Percentiles rank a stretch among this genome's conserved stretches.
Evolutionary conservation across 2,113 vertebrate species (phyloP).

Genomic region (Neopipo cinnamomea): DNA sequence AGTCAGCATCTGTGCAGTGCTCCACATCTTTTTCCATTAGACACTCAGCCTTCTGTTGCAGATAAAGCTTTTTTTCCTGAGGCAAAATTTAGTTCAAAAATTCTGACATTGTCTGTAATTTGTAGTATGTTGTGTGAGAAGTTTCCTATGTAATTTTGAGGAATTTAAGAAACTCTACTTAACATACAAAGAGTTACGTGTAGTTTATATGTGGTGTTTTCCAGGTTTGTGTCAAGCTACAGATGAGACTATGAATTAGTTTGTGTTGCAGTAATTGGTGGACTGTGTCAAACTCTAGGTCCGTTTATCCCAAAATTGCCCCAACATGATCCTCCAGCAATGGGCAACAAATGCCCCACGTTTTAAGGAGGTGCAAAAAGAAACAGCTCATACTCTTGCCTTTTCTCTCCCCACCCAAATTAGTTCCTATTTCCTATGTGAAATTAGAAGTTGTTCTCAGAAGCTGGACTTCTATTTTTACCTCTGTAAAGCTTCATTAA

Average conservation of each 20-base stretch:
- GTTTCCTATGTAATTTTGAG: background rate
- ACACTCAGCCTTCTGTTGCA: background rate
- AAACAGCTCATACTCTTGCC: background rate
- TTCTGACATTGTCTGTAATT: background rate
- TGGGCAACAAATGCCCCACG: background rate
- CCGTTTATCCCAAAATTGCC: background rate
- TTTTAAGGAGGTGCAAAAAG: background rate
- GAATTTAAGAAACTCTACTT: background rate
- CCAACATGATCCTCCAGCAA: background rate
- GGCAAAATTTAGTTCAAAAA: background rate
- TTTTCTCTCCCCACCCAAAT: background rate
- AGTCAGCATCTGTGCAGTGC: background rate
- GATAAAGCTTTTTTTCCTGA: background rate
- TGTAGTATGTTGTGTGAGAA: background rate
- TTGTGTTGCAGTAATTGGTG: background rate
- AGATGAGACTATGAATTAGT: background rate
- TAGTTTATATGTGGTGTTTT: background rate
- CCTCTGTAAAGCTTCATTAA: constrained; percentile 7
- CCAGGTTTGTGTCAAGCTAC: background rate
- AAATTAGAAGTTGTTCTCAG: background rate
- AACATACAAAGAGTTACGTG: background rate
- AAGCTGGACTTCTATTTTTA: background rate
- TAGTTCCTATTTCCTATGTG: background rate
- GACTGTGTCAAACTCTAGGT: background rate
- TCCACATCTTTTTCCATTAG: background rate